Evolutionary conservation across 2,888 invertebrate genomes (phyloP), one percentile per base, ranked within the genome.

Genomic region (Chirona hameri): DNA sequence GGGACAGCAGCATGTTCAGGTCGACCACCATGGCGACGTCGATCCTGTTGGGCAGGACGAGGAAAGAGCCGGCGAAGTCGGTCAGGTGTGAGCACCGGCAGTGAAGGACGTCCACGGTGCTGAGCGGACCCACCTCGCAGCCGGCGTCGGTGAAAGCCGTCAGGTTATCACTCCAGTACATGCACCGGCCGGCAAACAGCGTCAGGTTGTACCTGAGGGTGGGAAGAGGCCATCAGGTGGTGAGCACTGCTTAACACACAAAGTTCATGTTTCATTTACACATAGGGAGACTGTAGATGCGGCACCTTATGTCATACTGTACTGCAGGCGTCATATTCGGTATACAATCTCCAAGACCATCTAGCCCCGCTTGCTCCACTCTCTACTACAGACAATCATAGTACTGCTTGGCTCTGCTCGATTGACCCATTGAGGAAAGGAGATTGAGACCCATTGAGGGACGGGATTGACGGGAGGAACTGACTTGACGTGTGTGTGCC

Each of bases 11-110:
- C 81, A 81, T n/a, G 31, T 69, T 81, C 72, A 72, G 24, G 15
- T 65, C 31, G 48, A 83, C n/a, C 14, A 65, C 24, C 52, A 72
- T 69, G 15, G 69, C 48, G 86, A 89, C 90, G 86, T 90, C 88
- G 21, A 90, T 88, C 27, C 87, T 86, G 85, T 89, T 89, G 3
- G 89, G 89, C 12, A 87, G 86, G 0, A 89, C 88, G n/a, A 88
- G 87, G 86, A 88, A 88, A 46, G 89, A 89, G 29, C 88, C 88
- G 21, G 88, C 88, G 84, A 90, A 90, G 27, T 88, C 86, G 24
- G 89, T 89, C 86, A 89, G 84, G 85, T 90, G 90, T n/a, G 52
- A 55, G 39, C 83, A 81, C 1, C 46, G 69, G 46, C 83, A 83
- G 46, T 85, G 84, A 18, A 85, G 81, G 81, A 85, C 80, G 52